phyloP scores from a whole-genome alignment of 2,113 vertebrate genomes.

The Peucedramus taeniatus region DNA sequence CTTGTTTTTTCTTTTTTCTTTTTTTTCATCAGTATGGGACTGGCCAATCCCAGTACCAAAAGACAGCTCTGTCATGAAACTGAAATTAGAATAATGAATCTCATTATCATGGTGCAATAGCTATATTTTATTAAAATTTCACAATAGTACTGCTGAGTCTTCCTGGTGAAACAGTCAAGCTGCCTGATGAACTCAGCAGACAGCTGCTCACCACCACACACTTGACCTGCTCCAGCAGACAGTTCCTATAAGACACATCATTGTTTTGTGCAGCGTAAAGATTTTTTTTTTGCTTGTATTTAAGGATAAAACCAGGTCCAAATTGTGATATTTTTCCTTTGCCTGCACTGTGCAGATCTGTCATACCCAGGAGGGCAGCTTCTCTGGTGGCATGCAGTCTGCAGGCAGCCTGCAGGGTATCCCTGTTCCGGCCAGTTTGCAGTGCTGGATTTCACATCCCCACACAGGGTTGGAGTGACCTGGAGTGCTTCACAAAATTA shows the following conservation, averaged over 20 bases:
- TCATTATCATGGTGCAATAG: neutral
- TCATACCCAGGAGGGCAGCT: neutral
- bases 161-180: neutral
- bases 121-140: neutral
- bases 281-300: neutral
- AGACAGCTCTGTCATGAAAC: neutral
- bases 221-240: neutral
- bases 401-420: fast-evolving
- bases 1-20: neutral
- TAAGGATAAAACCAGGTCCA: neutral
- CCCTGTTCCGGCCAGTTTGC: neutral
- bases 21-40: neutral
- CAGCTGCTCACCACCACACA: neutral
- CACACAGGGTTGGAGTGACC: neutral
- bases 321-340: neutral
- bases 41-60: neutral
- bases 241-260: neutral
- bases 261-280: neutral
- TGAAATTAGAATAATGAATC: neutral
- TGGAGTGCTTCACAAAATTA: neutral
- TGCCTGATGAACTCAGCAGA: neutral
- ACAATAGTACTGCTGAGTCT: neutral
- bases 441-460: neutral
- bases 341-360: neutral
- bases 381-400: neutral